Evolutionary conservation across 2,113 vertebrate genomes (phyloP).

Genomic region (Camarhynchus parvulus): DNA sequence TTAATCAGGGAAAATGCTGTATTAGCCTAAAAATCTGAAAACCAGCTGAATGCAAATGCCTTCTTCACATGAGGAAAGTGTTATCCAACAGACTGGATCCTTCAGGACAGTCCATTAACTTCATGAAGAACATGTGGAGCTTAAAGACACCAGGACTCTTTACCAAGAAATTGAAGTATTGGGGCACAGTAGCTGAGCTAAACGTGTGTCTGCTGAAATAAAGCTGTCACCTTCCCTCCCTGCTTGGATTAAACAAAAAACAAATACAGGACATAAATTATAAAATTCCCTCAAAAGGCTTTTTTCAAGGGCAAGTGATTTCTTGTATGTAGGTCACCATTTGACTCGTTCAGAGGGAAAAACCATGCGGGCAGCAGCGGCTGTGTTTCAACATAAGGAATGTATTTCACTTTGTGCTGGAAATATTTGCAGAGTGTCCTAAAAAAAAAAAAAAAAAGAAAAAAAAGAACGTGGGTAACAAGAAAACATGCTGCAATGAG

Average conservation of each 20-base stretch:
- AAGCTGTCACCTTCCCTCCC: neutral
- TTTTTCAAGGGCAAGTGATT: neutral
- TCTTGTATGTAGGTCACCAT: neutral
- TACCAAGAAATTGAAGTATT: neutral
- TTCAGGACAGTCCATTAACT: neutral
- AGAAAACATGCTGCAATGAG: conserved; percentile 45
- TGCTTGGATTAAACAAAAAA: neutral
- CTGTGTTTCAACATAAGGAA: neutral
- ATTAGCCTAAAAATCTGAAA: conserved; percentile 36
- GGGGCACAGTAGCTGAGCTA: neutral
- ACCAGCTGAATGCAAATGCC: conserved; percentile 7
- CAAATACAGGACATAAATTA: neutral
- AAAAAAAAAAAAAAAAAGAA: neutral
- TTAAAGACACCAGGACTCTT: neutral
- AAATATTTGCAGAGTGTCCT: neutral
- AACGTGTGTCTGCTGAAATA: neutral
- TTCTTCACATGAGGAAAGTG: neutral
- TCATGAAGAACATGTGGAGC: neutral
- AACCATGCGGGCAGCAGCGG: neutral
- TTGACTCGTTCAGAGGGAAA: conserved; percentile 8
- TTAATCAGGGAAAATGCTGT: conserved; percentile 4
- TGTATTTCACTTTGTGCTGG: neutral
- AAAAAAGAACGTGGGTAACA: neutral
- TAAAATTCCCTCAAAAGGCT: neutral
- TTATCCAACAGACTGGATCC: neutral